Conservation (phyloP, 2,797 vertebrate genomes). For the Meda fulgida region DNA sequence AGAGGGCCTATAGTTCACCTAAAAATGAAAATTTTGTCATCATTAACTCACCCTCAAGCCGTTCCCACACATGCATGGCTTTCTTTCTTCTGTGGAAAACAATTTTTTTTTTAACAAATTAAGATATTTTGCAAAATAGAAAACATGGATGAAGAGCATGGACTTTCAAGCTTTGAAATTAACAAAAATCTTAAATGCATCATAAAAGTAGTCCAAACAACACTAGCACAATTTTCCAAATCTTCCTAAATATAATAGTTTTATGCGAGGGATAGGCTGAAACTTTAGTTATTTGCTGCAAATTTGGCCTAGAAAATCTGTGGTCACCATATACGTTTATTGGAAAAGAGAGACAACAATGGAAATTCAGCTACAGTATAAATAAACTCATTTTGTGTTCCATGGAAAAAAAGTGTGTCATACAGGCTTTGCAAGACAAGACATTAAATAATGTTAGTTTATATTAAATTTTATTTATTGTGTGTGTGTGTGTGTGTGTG, state of each 20-base stretch:
- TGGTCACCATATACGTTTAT: neutral
- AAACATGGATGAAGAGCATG: neutral
- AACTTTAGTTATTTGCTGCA: neutral
- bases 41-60: neutral
- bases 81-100: neutral
- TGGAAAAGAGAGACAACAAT: neutral
- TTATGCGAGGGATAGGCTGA: neutral
- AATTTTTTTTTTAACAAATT: too few species aligned
- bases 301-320: conserved; percentile 5
- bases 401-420: neutral
- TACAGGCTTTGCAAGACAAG: neutral
- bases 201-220: neutral
- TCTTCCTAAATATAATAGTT: neutral
- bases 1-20: neutral
- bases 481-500: neutral
- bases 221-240: neutral
- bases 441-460: neutral
- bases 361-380: neutral
- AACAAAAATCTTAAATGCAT: neutral
- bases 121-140: neutral
- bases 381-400: conserved; percentile 13
- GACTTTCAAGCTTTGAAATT: neutral
- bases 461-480: neutral
- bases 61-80: neutral
- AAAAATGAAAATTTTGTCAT: neutral